Evolutionary conservation across 2,888 invertebrate genomes (phyloP), one percentile per base, ranked within the genome.

Genomic region (Leptinotarsa juncta): DNA sequence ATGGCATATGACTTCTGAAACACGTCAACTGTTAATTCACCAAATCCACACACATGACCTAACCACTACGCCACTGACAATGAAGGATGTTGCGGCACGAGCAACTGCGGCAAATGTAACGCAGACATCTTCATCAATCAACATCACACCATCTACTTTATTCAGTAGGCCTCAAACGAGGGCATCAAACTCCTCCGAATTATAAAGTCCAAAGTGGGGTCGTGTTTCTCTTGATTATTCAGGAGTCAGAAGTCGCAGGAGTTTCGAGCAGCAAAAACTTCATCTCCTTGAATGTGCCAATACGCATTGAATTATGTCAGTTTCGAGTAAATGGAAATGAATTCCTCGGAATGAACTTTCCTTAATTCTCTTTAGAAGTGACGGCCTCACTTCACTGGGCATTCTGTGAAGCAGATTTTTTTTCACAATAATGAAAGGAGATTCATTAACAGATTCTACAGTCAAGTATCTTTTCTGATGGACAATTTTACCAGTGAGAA

Each of bases 121-220:
- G 26, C 67, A 51, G 67, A 67, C 16, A 51, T 50, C 53, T 67
- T 67, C 67, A 67, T 50, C 67, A 26, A 49, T 67, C 50, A 50
- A 12, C 53, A 67, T 67, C 50, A 67, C 67, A 12, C 26, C 16
- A 15, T 49, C 67, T 26, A 51, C 26, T 67, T 53, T 23, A 53
- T 50, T 49, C 50, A 23, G 51, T 50, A 53, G 50, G 18, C 67
- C 26, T 51, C 23, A 50, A 23, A 67, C 26, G 62, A 32, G 26
- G n/a, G 32, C 62, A 62, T 32, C 62, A 62, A 62, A 62, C 16
- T 32, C 62, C 42, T 42, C 42, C 12, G 32, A 62, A 62, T 62
- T 62, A 32, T n/a, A 62, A n/a, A 62, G 62, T 32, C 62, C 32
- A n/a, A 62, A 62, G 62, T 32, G 14, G 62, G 16, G n/a, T 32